These are phyloP conservation scores for Premnoplex brunnescens DNA, from an alignment of 2,797 vertebrate genomes.

Conservation along the genomic window DNA sequence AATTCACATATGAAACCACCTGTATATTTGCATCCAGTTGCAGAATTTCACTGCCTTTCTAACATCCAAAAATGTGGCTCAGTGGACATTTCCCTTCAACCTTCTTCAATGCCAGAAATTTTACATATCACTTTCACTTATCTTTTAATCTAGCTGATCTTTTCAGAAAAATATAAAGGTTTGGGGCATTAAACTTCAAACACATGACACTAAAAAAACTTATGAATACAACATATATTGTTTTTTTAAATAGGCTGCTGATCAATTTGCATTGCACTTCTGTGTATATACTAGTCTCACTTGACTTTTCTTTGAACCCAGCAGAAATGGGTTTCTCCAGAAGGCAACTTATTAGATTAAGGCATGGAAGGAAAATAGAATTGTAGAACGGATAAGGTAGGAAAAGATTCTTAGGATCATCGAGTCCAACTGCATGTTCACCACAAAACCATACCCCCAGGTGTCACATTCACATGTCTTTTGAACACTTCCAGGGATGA, in stretches of 20 bases:
- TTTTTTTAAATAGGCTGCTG: background rate
- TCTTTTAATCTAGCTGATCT: background rate
- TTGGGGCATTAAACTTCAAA: background rate
- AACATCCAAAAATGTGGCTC: background rate
- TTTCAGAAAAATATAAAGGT: background rate
- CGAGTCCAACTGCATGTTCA: rapidly evolving
- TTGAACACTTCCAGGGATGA: background rate
- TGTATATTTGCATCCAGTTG: background rate
- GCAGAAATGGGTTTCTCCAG: background rate
- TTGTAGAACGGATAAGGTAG: background rate
- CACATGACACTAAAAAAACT: rapidly evolving
- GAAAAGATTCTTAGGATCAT: background rate
- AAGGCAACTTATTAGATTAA: background rate
- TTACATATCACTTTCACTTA: background rate
- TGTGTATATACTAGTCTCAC: background rate
- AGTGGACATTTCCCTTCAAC: background rate
- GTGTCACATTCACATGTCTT: background rate
- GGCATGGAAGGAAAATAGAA: background rate
- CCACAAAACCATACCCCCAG: background rate
- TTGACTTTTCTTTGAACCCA: background rate
- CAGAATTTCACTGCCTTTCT: background rate
- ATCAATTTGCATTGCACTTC: background rate
- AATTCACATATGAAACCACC: background rate
- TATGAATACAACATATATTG: background rate
- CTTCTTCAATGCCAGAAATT: background rate